These are phyloP conservation scores for Ceratotherium simum DNA, from an alignment of 2,113 vertebrate species.

Conservation along the genomic window DNA sequence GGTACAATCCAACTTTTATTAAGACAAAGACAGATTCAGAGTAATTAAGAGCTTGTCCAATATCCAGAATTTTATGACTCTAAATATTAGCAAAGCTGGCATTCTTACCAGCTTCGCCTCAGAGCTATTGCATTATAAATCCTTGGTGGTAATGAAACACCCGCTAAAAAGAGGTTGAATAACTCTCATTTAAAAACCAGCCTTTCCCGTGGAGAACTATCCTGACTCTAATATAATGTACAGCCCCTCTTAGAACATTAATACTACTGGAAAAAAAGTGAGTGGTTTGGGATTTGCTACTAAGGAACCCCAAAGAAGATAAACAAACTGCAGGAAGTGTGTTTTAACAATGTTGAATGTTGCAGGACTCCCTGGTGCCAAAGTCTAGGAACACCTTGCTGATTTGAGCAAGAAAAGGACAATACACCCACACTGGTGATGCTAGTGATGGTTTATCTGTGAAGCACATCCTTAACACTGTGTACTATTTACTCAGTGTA, in stretches of 20 bases:
- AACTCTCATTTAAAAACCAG: conserved; percentile 64
- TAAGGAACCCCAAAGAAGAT: conserved; percentile 46
- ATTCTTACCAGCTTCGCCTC: conserved; percentile 64
- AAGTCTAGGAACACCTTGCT: not conserved
- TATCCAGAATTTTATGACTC: conserved; percentile 81
- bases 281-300: conserved; percentile 55
- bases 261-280: not conserved
- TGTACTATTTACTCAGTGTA: not conserved
- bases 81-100: conserved; percentile 65
- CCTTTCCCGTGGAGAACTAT: conserved; percentile 47
- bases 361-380: not conserved
- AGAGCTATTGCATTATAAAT: conserved; percentile 72
- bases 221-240: conserved; percentile 21
- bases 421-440: not conserved
- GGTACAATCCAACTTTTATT: conserved; percentile 72
- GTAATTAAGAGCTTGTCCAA: conserved; percentile 82
- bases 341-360: not conserved
- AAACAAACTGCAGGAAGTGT: conserved; percentile 52
- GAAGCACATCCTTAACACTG: not conserved
- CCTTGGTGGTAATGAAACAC: conserved; percentile 54
- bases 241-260: not conserved
- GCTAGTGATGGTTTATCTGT: not conserved
- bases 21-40: conserved; percentile 76
- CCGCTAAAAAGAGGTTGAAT: conserved; percentile 54
- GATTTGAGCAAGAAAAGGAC: not conserved